A percentile compares a stretch with the other conserved stretches of the same genome.
Conservation (phyloP, 2,888 invertebrate genomes). For the Dasypolia templi region DNA sequence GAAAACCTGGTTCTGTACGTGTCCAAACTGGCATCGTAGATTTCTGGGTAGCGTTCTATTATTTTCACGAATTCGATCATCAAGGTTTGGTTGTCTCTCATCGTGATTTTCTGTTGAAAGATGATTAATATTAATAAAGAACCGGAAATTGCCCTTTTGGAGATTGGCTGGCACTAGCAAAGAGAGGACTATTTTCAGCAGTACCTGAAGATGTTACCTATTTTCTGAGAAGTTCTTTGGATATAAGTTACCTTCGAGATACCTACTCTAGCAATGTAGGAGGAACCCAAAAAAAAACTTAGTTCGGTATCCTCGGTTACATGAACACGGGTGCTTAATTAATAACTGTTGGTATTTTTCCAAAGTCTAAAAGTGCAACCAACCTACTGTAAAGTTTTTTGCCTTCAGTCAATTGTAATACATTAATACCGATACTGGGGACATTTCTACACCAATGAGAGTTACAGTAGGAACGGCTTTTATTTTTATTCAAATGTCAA, state of each 20-base stretch:
- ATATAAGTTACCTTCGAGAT: not conserved
- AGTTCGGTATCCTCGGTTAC: not conserved
- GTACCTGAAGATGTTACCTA: not conserved
- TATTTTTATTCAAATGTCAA: not conserved
- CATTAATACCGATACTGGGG: constrained; percentile 11
- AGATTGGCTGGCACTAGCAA: not conserved
- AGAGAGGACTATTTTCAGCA: not conserved
- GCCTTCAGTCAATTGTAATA: constrained; percentile 1
- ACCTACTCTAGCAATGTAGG: not conserved
- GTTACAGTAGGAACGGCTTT: constrained; percentile 8
- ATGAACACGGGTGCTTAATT: not conserved
- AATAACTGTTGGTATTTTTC: no score
- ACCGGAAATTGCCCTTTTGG: not conserved
- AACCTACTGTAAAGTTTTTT: not conserved
- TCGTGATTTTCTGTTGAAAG: constrained; percentile 56
- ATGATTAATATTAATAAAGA: not conserved
- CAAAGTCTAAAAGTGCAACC: not conserved
- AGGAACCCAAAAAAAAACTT: not conserved
- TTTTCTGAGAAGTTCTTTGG: not conserved
- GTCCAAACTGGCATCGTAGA: constrained; percentile 85
- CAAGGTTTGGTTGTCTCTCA: constrained; percentile 85
- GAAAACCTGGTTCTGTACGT: constrained; percentile 78
- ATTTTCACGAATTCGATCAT: constrained; percentile 87
- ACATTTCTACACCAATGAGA: constrained; percentile 22
- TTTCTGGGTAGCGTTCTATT: constrained; percentile 84